Percentiles rank a stretch among this genome's conserved stretches.
Evolutionary conservation across 2,113 vertebrate genomes (phyloP).

Genomic region (Lonchura striata): DNA sequence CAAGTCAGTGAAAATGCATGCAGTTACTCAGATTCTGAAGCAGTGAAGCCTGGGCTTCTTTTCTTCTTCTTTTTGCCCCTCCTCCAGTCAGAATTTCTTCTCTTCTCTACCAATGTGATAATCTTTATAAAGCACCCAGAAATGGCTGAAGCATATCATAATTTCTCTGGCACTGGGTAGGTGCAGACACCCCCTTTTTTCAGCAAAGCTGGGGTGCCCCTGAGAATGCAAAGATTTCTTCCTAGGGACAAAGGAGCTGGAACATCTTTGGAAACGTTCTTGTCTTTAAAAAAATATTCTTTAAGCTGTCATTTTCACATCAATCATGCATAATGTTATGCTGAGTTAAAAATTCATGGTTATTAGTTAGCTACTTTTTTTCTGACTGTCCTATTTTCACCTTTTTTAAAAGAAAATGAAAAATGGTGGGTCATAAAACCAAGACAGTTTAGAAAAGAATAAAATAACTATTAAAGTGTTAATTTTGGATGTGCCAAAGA

Average conservation of each 20-base stretch:
- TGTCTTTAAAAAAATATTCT: neutral
- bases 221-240: neutral
- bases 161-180: rapidly evolving
- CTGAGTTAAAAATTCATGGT: neutral
- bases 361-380: neutral
- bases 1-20: rapidly evolving
- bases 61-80: neutral
- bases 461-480: neutral
- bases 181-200: neutral
- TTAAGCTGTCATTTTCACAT: neutral
- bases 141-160: rapidly evolving
- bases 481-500: neutral
- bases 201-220: neutral
- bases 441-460: neutral
- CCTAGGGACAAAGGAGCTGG: neutral
- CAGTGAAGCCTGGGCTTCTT: neutral
- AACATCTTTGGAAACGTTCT: neutral
- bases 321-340: neutral
- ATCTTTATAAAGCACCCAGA: neutral
- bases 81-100: neutral
- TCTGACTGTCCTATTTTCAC: neutral
- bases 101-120: neutral
- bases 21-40: neutral
- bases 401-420: neutral
- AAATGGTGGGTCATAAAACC: neutral